phyloP scores from a whole-genome alignment of 2,888 invertebrate genomes.

The Urechis unicinctus region DNA sequence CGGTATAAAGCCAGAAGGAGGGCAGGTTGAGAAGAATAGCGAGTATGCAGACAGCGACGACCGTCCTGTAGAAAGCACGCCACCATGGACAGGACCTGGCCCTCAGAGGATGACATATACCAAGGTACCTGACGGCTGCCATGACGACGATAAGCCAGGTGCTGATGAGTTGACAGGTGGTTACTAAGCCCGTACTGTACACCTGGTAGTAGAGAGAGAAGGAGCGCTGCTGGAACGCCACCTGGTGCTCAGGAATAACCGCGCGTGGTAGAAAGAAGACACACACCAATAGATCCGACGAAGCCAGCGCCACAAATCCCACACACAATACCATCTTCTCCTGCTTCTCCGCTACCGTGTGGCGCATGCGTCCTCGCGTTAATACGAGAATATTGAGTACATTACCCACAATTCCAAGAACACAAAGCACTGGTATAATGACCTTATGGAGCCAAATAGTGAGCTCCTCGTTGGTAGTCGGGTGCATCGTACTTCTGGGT shows the following conservation, averaged over 20 bases:
- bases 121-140: constrained; percentile 68
- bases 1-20: neutral
- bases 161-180: constrained; percentile 58
- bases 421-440: constrained; percentile 7
- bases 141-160: constrained; percentile 70
- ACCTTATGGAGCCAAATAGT: too few relatives aligned
- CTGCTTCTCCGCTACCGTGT: constrained; percentile 22
- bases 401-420: constrained; percentile 68
- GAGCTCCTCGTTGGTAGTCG: too few relatives aligned
- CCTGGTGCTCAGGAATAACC: neutral
- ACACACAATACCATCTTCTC: constrained; percentile 73
- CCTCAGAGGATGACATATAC: constrained; percentile 68
- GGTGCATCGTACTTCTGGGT: too few relatives aligned
- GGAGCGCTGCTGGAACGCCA: neutral
- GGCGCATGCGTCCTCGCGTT: constrained; percentile 54
- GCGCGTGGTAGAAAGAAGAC: constrained; percentile 16
- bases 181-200: constrained; percentile 36
- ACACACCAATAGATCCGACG: constrained; percentile 62
- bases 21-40: constrained; percentile 10
- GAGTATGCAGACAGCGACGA: constrained; percentile 19
- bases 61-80: constrained; percentile 30
- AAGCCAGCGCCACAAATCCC: constrained; percentile 66
- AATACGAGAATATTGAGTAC: constrained; percentile 71
- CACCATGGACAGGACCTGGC: constrained; percentile 56
- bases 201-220: constrained; percentile 28